A percentile compares a stretch with the other conserved stretches of the same genome.
Evolutionary conservation across 2,888 invertebrate species (phyloP).

Genomic region (Drosophila niveifrons): DNA sequence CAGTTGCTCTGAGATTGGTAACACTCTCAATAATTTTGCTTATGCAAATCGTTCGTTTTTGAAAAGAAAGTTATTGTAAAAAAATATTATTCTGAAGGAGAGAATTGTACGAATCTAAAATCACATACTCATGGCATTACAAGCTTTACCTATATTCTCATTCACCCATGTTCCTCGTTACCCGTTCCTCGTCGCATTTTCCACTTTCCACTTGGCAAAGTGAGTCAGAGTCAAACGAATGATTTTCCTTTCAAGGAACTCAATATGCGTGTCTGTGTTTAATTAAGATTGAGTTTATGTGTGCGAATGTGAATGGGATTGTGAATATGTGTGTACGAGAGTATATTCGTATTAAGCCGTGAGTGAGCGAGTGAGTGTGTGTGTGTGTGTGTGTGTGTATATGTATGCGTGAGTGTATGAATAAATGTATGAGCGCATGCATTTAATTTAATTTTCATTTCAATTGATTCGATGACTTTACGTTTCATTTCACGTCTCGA

Average conservation of each 20-base stretch:
- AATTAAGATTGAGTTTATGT: conserved; percentile 70
- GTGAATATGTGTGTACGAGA: conserved; percentile 12
- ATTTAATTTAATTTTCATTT: conserved; percentile 82
- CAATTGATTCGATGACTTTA: conserved; percentile 79
- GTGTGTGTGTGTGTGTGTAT: conserved; percentile 27
- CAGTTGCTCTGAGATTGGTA: neutral
- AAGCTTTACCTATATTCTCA: neutral
- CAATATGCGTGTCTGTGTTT: conserved; percentile 73
- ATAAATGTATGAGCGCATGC: conserved; percentile 74
- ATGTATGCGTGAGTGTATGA: conserved; percentile 56
- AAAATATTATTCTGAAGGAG: conserved; percentile 30
- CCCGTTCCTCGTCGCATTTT: neutral
- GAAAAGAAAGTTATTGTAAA: neutral
- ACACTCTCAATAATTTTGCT: neutral
- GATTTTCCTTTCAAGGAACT: conserved; percentile 69
- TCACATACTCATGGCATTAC: neutral
- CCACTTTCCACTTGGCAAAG: conserved; percentile 8
- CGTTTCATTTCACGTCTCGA: conserved; percentile 79
- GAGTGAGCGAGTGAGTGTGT: conserved; percentile 16
- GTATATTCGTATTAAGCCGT: conserved; percentile 21
- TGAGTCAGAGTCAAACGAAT: conserved; percentile 51
- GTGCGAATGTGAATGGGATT: conserved; percentile 37
- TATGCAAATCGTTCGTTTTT: neutral
- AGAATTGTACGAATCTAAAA: conserved; percentile 33
- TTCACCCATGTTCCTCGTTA: neutral